Evolutionary conservation across 2,888 invertebrate genomes (phyloP), one percentile per base, ranked within the genome.

Genomic region (Orthosia gothica): DNA sequence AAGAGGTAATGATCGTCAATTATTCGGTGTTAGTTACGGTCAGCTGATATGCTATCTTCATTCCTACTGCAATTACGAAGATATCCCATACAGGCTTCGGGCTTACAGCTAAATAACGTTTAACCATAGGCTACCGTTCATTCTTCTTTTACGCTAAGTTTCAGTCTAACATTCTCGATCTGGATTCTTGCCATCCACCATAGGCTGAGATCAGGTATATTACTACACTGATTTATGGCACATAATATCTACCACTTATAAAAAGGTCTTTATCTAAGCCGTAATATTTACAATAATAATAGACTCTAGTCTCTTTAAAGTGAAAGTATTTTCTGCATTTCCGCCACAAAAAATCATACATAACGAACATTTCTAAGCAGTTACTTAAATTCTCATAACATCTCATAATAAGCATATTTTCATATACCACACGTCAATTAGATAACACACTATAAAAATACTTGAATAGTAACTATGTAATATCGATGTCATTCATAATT

Each of bases 351-450:
- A 20, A 47, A 40, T 16, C 26, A 77, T 52, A 18, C 57, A 32
- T 63, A 63, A 18, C n/a, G 11, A 52, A 20, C 40, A 23, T 13
- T 3, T 15, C 11, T 45, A 52, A 15, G 12, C 9, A 66, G 15
- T 5, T 47, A 67, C 20, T n/a, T 16, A 69, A n/a, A 18, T 40
- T 72, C 45, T 20, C 40, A 15, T 50, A 59, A 32, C 26, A 59
- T 23, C 49, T 50, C 32, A 4, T 65, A 52, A 49, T 61, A 50
- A 73, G 1, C 55, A 40, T 52, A 62, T 76, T 58, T 57, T 52
- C 47, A 69, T 76, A 65, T 16, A 76, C 47, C 40, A 32, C 59
- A 52, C 64, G 55, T 47, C 47, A 69, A 76, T 79, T 69, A 81
- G 26, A 26, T 81, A 54, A 54, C 81, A 52, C 20, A 64, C 50